Conservation (phyloP, 2,797 vertebrate species). For the Chromobotia macracanthus region DNA sequence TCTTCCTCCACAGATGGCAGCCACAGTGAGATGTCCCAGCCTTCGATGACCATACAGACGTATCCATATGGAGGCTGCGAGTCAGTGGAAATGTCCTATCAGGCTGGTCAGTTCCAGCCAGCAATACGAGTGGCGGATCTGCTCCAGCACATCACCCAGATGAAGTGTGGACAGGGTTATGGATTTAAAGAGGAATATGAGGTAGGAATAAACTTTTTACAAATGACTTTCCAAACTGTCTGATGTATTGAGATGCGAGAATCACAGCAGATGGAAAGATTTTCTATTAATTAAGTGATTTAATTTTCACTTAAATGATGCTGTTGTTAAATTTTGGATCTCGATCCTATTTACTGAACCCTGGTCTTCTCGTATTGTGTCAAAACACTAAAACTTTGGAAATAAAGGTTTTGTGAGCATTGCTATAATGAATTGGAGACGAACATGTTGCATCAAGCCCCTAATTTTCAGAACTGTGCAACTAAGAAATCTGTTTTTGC, state of each 20-base stretch:
- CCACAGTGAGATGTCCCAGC: slow-evolving; percentile 89
- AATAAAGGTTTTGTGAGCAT: neutral
- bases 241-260: neutral
- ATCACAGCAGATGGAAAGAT: too few relatives aligned
- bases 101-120: slow-evolving; percentile 92
- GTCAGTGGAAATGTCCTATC: slow-evolving; percentile 94
- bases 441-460: neutral
- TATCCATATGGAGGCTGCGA: slow-evolving; percentile 93
- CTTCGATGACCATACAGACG: slow-evolving; percentile 92
- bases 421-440: neutral
- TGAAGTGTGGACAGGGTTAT: slow-evolving; percentile 96
- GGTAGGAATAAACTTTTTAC: slow-evolving; percentile 65
- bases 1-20: slow-evolving; percentile 82
- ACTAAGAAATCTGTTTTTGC: slow-evolving; percentile 22
- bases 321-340: neutral
- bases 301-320: too few relatives aligned
- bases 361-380: neutral
- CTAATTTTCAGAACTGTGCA: neutral
- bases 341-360: neutral
- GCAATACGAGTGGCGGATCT: slow-evolving; percentile 95
- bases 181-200: slow-evolving; percentile 96
- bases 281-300: too few relatives aligned
- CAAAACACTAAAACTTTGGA: neutral
- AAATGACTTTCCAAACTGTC: neutral
- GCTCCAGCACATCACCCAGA: slow-evolving; percentile 97